Evolutionary conservation across 2,113 vertebrate genomes (phyloP), one percentile per base, ranked within the genome.

Genomic region (Pollachius pollachius): DNA sequence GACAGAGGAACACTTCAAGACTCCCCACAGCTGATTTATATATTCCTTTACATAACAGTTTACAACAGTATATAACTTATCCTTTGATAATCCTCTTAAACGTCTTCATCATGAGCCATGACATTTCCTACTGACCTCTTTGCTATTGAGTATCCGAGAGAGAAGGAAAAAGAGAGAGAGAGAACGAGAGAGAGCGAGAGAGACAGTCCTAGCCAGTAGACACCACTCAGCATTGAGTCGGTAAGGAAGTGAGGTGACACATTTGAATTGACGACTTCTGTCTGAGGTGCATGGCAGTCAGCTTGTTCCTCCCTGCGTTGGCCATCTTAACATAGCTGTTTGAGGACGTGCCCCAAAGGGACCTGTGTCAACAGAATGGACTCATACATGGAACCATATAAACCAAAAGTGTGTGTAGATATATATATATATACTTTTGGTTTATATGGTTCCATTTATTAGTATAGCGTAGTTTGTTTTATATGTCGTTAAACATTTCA

Each of bases 201-300:
- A 48, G 41, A n/a, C 15, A 77, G 70, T 79, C 80, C 72, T 76
- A 61, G 21, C 60, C 52, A 64, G 69, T 67, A 52, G 52, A 65
- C 23, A 65, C 48, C 57, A 8, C 58, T 71, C 71, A 57, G 18
- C 27, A 66, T 58, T 71, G 74, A 66, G 57, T 17, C 64, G 72
- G 61, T 62, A 62, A 65, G 78, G 69, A 84, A 80, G 23, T 84
- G 83, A 86, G 79, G 83, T 80, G 87, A 88, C 67, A 74, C 68
- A 88, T 81, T 81, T 78, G 88, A 87, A 69, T 79, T 76, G 82
- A 88, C 81, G 66, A 67, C 64, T 67, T n/a, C 65, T 78, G 73
- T 83, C 61, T 3, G 69, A 83, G 71, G 65, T 61, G 65, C 60
- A 57, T 84, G 77, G 58, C 73, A 74, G 75, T 74, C 71, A 67